phyloP scores from a whole-genome alignment of 2,888 invertebrate species.

The Cantharis lateralis region DNA sequence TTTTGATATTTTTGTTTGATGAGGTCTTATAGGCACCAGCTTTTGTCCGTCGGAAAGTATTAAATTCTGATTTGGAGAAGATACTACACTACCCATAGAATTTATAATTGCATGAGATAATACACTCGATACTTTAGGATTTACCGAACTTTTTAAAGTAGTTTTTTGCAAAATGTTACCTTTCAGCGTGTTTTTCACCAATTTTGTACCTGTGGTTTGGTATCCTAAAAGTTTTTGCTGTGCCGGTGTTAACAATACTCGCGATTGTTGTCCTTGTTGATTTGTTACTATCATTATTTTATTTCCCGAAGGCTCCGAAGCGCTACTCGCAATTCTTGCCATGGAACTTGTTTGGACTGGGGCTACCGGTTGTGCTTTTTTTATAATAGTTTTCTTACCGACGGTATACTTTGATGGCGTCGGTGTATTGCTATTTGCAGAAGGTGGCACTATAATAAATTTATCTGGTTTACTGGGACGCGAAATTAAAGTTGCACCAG shows the following conservation, averaged over 20 bases:
- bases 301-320: constrained; percentile 52
- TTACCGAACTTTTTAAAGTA: constrained; percentile 22
- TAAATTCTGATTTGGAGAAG: constrained; percentile 53
- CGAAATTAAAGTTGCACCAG: constrained; percentile 39
- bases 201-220: constrained; percentile 48
- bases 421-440: constrained; percentile 30
- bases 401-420: constrained; percentile 44
- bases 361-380: constrained; percentile 55
- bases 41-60: constrained; percentile 51
- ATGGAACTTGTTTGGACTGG: constrained; percentile 55
- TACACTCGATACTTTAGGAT: constrained; percentile 11
- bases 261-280: constrained; percentile 64
- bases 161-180: constrained; percentile 34
- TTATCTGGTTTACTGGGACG: constrained; percentile 43
- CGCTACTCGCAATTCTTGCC: constrained; percentile 40
- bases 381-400: constrained; percentile 56
- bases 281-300: constrained; percentile 70
- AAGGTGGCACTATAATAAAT: constrained; percentile 42
- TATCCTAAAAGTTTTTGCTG: constrained; percentile 65
- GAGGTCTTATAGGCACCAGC: constrained; percentile 52
- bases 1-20: constrained; percentile 52
- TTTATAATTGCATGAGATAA: constrained; percentile 59
- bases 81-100: constrained; percentile 62
- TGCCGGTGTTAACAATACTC: constrained; percentile 64
- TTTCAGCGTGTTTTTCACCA: constrained; percentile 34